Percentiles rank a stretch among this genome's conserved stretches.
These are phyloP conservation scores for Athetis lepigone DNA, from an alignment of 2,888 invertebrate genomes.

Conservation along the genomic window DNA sequence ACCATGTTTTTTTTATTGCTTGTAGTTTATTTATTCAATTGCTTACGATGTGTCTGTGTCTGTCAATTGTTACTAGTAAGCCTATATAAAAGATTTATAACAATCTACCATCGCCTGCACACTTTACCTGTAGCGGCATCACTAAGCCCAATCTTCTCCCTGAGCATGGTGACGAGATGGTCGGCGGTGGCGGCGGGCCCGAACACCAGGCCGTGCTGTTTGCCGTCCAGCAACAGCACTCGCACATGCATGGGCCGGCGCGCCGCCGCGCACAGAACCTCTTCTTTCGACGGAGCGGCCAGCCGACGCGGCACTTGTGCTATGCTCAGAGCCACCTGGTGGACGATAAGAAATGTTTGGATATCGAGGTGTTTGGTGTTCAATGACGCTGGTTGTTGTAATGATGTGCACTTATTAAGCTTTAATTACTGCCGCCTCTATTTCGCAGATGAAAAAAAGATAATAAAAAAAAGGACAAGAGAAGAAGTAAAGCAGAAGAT, in stretches of 20 bases:
- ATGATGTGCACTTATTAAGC: neutral
- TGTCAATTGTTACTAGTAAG: too few species aligned
- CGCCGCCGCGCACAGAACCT: slow-evolving; percentile 97
- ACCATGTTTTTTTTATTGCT: too few species aligned
- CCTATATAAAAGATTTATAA: too few species aligned
- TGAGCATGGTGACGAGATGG: slow-evolving; percentile 96
- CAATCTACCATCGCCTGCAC: too few species aligned
- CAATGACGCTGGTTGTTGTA: neutral
- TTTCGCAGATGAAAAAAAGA: neutral
- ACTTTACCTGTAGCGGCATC: slow-evolving; percentile 94
- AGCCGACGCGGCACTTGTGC: slow-evolving; percentile 93
- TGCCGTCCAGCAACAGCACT: slow-evolving; percentile 98
- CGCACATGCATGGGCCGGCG: slow-evolving; percentile 97
- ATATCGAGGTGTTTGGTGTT: neutral
- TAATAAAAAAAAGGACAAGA: too few species aligned
- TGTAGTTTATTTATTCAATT: too few species aligned
- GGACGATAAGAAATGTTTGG: neutral
- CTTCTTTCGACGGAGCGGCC: slow-evolving; percentile 97
- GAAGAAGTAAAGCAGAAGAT: too few species aligned
- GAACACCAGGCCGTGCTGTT: slow-evolving; percentile 98
- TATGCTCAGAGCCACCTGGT: slow-evolving; percentile 86
- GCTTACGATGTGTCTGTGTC: too few species aligned
- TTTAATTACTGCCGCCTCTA: neutral
- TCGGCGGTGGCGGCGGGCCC: slow-evolving; percentile 97
- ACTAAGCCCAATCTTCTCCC: slow-evolving; percentile 96